A percentile compares a stretch with the other conserved stretches of the same genome.
These are phyloP conservation scores for Cheilinus undulatus DNA, from an alignment of 2,113 vertebrate species.

Conservation along the genomic window DNA sequence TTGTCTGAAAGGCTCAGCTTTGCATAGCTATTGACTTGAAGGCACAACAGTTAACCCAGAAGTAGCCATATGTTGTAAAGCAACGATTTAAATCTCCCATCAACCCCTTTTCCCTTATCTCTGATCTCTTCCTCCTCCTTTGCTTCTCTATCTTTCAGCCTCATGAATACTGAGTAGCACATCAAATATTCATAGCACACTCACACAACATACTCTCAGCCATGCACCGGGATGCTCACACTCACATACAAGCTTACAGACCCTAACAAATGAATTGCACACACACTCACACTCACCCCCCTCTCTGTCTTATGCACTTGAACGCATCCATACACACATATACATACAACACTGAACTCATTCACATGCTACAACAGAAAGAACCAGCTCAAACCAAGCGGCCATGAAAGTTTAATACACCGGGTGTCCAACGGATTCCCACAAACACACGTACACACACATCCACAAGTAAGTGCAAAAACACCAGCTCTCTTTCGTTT, in stretches of 20 bases:
- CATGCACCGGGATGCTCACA: constrained; percentile 4
- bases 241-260: background rate
- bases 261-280: constrained; percentile 29
- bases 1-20: background rate
- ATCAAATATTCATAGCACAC: constrained; percentile 71
- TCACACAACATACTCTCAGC: constrained; percentile 8
- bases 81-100: constrained; percentile 56
- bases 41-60: constrained; percentile 29
- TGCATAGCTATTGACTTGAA: constrained; percentile 29
- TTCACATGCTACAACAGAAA: constrained; percentile 53
- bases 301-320: constrained; percentile 42
- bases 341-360: constrained; percentile 23
- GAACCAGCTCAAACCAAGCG: constrained; percentile 57
- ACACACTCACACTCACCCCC: background rate
- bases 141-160: constrained; percentile 56
- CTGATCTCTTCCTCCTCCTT: constrained; percentile 33
- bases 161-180: constrained; percentile 66
- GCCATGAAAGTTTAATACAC: constrained; percentile 75
- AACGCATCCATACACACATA: constrained; percentile 38
- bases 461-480: background rate
- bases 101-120: constrained; percentile 21
- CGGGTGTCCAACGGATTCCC: constrained; percentile 50
- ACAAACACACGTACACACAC: constrained; percentile 27
- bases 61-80: constrained; percentile 42
- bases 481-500: constrained; percentile 27